phyloP scores from a whole-genome alignment of 2,888 invertebrate genomes.

The Ectemnius lituratus region DNA sequence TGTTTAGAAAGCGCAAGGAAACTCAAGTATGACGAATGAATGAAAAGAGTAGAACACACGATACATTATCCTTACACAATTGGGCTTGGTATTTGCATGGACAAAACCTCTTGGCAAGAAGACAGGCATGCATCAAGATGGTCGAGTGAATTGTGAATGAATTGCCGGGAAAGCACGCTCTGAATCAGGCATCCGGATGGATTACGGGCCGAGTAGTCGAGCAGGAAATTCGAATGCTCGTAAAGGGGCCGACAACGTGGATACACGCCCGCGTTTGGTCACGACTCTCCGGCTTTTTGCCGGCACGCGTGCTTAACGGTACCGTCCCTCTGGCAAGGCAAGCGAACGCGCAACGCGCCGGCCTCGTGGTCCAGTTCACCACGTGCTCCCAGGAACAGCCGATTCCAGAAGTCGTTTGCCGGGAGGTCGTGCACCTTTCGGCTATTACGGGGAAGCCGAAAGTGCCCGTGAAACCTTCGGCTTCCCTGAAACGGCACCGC shows the following conservation, averaged over 20 bases:
- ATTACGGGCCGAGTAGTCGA: slow-evolving; percentile 20
- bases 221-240: slow-evolving; percentile 50
- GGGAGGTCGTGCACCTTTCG: slow-evolving; percentile 53
- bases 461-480: slow-evolving; percentile 36
- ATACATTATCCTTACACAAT: too few species aligned
- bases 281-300: slow-evolving; percentile 56
- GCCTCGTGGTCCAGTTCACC: slow-evolving; percentile 69
- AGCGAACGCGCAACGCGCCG: slow-evolving; percentile 18
- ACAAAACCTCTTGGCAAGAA: slow-evolving; percentile 5
- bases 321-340: slow-evolving; percentile 21
- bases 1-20: too few species aligned
- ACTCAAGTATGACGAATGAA: too few species aligned
- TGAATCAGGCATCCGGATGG: too few species aligned
- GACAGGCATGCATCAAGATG: neutral
- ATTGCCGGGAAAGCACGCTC: neutral
- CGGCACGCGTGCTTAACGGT: slow-evolving; percentile 63
- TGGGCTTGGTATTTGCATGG: neutral
- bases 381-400: slow-evolving; percentile 51
- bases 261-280: slow-evolving; percentile 55
- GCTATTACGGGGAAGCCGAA: slow-evolving; percentile 43
- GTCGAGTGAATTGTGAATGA: slow-evolving; percentile 7
- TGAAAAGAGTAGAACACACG: too few species aligned
- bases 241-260: slow-evolving; percentile 31
- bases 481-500: neutral
- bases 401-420: slow-evolving; percentile 45